Base-by-base conservation (phyloP, 2,113 vertebrate genomes). In the Panurus biarmicus region DNA sequence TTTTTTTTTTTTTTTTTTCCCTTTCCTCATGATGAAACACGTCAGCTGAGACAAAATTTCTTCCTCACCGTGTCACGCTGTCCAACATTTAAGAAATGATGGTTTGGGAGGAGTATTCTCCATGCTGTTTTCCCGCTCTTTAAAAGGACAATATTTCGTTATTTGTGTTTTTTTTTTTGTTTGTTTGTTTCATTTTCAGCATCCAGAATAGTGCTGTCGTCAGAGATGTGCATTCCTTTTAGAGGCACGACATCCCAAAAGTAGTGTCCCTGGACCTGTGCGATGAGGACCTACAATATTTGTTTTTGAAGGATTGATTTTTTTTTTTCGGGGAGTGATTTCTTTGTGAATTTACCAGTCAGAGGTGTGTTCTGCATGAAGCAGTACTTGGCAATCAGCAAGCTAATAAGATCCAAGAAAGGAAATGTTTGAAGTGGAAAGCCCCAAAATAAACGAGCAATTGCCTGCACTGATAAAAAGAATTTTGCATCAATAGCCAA, bases 21-120 rank as follows among this genome's bases (percentile, higher is more conserved):
- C 12, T 9, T 6, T 4, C 3, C 17, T 26, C 11, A 23, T 33
- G 13, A 35, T 60, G 67, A 69, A 88, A 69, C 38, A 14, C 0
- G 0, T 18, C 35, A 42, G 11, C 14, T 67, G 25, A 36, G 26
- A 40, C n/a, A 45, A 51, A 61, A 16, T 26, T 61, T 82, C 29
- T 70, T 74, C 35, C 61, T 15, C 4, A 1, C 21, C 0, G 0
- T 9, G 31, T 70, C 29, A 8, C 13, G 5, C 25, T 10, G 17
- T 35, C 44, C 53, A 36, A 7, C 31, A 2, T 31, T 36, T 25
- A 66, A 18, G 23, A 66, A 80, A 45, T 18, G 24, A 26, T 66
- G 20, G 20, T 7, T 58, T 12, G 40, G 24, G 54, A 64, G 60
- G 19, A n/a, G 11, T 24, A 3, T 51, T 45, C 12, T 38, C 36